Percentiles rank a stretch among this genome's conserved stretches.
These are phyloP conservation scores for Eclectus roratus DNA, from an alignment of 2,113 vertebrate species.

Conservation along the genomic window DNA sequence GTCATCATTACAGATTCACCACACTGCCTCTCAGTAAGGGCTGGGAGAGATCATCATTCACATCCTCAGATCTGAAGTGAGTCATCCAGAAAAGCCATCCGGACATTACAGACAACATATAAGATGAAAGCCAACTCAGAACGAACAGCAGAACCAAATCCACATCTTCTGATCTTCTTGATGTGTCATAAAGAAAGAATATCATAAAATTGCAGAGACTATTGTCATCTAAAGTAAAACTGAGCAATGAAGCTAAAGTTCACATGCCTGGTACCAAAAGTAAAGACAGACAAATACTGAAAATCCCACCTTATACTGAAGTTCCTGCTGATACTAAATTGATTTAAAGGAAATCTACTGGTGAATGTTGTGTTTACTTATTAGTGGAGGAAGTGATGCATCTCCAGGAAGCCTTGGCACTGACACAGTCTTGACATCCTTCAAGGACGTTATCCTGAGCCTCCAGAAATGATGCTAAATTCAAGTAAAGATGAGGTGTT, in stretches of 20 bases:
- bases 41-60: not conserved
- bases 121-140: constrained; percentile 30
- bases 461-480: not conserved
- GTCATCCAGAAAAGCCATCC: constrained; percentile 17
- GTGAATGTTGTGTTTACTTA: not conserved
- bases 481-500: not conserved
- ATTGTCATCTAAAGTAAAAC: not conserved
- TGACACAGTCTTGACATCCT: not conserved
- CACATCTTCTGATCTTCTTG: not conserved
- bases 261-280: not conserved
- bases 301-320: not conserved
- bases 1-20: constrained; percentile 26
- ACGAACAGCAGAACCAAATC: not conserved
- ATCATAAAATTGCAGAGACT: not conserved
- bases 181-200: constrained; percentile 6
- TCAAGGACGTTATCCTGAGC: not conserved
- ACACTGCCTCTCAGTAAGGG: not conserved
- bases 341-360: not conserved
- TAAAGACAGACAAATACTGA: fast-evolving
- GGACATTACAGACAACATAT: not conserved
- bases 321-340: not conserved
- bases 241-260: not conserved
- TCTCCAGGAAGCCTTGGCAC: not conserved
- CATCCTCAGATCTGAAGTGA: constrained; percentile 37
- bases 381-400: not conserved